Evolutionary conservation across 2,797 vertebrate species (phyloP), one percentile per base, ranked within the genome.

Genomic region (Siniperca undulata): DNA sequence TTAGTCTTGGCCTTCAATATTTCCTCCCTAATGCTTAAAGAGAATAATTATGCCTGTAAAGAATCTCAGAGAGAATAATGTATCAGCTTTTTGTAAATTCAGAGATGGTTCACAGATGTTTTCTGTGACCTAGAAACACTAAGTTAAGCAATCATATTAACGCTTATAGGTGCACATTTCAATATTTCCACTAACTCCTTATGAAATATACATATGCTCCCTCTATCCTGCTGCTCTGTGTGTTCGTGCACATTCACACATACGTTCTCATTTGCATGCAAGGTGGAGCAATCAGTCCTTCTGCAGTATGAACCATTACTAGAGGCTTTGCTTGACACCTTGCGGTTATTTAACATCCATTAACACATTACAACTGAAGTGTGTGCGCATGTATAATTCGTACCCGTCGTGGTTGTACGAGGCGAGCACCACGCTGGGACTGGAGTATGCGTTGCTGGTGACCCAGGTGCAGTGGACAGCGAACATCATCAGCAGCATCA

Each of bases 401-500:
- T 91, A 97, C 97, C 98, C 98, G 30, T 99, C 98, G 2, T 99
- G 97, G 94, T 99, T 99, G 90, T 99, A 99, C 0, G 98, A 99
- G 5, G 98, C 98, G 0, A 99, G 96, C 79, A 99, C 98, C 75
- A 99, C 98, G 0, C 98, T 99, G 80, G 98, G 98, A 62, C 98
- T 99, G 89, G 98, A 99, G 89, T 99, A 99, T 0, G 98, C 98
- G 40, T 99, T 99, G 95, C 98, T 99, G 93, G 96, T 96, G 69
- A 99, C 98, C 99, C 99, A 99, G 7, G 98, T 99, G 92, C 99
- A 99, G 93, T 99, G 99, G 30, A 99, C 98, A 2, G 98, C 98
- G 64, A 99, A 99, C 99, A 99, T 99, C 99, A 99, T 99, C 74
- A 99, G 91, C 62, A 99, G 89, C 99, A 99, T 99, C 69, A 99